A percentile compares a stretch with the other conserved stretches of the same genome.
Evolutionary conservation across 2,113 vertebrate species (phyloP).

Genomic region (Grus americana): DNA sequence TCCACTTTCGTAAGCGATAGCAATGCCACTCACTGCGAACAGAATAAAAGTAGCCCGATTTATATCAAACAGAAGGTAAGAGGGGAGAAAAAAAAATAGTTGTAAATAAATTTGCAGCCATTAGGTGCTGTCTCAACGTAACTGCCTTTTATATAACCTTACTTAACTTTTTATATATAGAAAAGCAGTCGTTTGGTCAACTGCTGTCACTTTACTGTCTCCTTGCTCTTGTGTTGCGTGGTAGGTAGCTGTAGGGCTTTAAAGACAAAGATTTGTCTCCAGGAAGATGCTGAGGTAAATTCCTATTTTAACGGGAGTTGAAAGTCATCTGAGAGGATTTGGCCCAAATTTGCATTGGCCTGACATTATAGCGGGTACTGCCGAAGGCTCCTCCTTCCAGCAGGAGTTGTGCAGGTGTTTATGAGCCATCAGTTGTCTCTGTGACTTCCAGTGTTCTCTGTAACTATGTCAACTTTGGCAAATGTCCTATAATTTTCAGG

Average conservation of each 20-base stretch:
- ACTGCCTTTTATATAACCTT: background rate
- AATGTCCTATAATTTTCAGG: background rate
- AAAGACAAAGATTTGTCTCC: background rate
- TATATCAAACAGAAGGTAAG: conserved; percentile 78
- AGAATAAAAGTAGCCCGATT: conserved; percentile 69
- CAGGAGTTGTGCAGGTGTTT: background rate
- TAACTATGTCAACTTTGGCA: background rate
- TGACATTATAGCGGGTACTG: rapidly evolving
- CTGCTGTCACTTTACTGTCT: background rate
- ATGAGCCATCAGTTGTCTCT: background rate
- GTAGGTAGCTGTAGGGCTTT: background rate
- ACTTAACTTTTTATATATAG: background rate
- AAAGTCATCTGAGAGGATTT: background rate
- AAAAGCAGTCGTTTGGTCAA: background rate
- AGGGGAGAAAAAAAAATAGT: background rate
- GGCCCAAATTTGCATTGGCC: background rate
- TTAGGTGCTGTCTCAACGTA: background rate
- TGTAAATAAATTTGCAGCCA: background rate
- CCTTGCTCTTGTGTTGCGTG: rapidly evolving
- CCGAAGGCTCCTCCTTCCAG: background rate
- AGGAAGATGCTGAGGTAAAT: background rate
- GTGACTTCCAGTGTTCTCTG: background rate
- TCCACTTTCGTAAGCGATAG: conserved; percentile 69
- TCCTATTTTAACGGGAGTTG: background rate
- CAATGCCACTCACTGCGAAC: conserved; percentile 77